Evolutionary conservation across 2,888 invertebrate species (phyloP), one percentile per base, ranked within the genome.

Genomic region (Hypomecis atomaria): DNA sequence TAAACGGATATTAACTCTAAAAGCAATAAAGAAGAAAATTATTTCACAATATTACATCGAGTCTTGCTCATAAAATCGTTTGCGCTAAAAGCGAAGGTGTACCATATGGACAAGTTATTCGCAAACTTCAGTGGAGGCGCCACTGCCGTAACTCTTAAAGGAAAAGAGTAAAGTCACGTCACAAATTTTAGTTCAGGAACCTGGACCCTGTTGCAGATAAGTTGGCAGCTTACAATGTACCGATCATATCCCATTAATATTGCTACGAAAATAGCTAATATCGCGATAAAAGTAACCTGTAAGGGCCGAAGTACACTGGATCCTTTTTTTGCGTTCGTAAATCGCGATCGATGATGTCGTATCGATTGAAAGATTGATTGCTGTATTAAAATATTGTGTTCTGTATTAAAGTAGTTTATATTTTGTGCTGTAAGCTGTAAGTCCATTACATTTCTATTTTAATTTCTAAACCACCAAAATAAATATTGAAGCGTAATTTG

Each of bases 161-260:
- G 9, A 38, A 38, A 37, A 9, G 37, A 2, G 1, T 9, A 5
- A 37, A 5, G 5, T n/a, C 6, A 9, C 48, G 9, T 10, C 2
- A 11, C 4, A 38, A 50, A 38, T 11, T 50, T 13, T 50, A 37
- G 13, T 38, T 13, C 9, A 37, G 13, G 9, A 6, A 38, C n/a
- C 11, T 11, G 1, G 5, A 34, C 48, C 6, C 6, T n/a, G n/a
- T n/a, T 48, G 7, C 36, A 11, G 23, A 23, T 11, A 38, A 13
- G 37, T 38, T 23, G 37, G 38, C 9, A 5, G 38, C 1, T 45
- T 61, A 49, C 61, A 55, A 60, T 50, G 55, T 56, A 50, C 44
- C 44, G 45, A 62, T 47, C 13, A 52, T 58, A 42, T 9, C 52
- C 9, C 53, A 49, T 49, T 59, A 49, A 59, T 59, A 63, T 34